Conservation (phyloP, 2,888 invertebrate species). For the Flabesymbios commensalis region DNA sequence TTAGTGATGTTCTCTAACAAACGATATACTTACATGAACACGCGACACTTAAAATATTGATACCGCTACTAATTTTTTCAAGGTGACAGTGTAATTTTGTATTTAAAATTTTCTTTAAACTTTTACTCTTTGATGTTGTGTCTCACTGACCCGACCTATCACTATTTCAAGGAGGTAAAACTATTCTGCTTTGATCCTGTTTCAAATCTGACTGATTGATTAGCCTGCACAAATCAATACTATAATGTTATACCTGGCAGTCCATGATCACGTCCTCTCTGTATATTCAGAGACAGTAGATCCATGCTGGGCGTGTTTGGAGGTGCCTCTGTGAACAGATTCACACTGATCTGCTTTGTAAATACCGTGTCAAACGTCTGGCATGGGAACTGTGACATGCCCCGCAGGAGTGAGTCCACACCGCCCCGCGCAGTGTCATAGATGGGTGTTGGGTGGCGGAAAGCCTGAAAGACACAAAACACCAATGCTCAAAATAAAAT, state of each 20-base stretch:
- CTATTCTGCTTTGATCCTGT: no score
- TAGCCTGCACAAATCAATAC: no score
- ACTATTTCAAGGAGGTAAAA: no score
- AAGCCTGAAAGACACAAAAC: slow-evolving; percentile 69
- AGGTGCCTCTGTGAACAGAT: slow-evolving; percentile 29
- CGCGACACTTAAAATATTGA: no score
- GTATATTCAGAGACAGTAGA: slow-evolving; percentile 84
- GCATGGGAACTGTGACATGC: slow-evolving; percentile 71
- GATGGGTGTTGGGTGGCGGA: slow-evolving; percentile 90
- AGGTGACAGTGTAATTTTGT: no score
- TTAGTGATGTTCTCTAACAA: no score
- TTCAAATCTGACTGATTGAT: no score
- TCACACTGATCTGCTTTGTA: slow-evolving; percentile 76
- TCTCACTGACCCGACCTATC: no score
- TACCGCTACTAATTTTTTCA: no score
- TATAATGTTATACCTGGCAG: slow-evolving; percentile 70
- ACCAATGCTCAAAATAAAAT: neutral
- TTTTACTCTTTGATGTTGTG: no score
- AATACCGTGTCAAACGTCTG: slow-evolving; percentile 83
- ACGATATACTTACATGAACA: no score
- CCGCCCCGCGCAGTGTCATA: slow-evolving; percentile 62
- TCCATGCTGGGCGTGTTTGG: slow-evolving; percentile 66
- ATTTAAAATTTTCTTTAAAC: no score
- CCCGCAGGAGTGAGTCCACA: slow-evolving; percentile 36
- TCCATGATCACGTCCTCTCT: slow-evolving; percentile 87